Evolutionary conservation across 2,888 invertebrate genomes (phyloP).

Genomic region (Drosophila infuscata): DNA sequence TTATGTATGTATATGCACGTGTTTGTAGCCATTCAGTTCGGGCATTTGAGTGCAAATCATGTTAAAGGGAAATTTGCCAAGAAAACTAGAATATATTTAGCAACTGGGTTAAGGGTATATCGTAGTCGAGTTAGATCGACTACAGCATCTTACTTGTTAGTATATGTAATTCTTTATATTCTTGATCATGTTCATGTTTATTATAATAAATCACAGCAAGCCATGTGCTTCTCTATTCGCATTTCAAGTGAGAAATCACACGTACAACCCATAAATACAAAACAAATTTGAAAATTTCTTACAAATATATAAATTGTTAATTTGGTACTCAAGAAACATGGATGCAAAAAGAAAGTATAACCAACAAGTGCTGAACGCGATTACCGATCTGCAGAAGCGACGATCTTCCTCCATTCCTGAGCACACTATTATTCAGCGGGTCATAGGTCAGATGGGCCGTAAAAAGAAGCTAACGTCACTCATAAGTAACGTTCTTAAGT

Average conservation of each 20-base stretch:
- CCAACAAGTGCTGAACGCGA: not conserved
- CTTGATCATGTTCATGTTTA: not conserved
- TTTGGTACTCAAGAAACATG: not conserved
- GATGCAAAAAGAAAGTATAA: not conserved
- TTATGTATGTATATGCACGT: too few species aligned
- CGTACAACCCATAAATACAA: not conserved
- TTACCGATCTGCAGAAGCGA: not conserved
- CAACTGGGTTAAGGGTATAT: too few species aligned
- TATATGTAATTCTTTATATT: not conserved
- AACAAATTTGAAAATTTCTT: not conserved
- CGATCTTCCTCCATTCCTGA: not conserved
- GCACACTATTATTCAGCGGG: not conserved
- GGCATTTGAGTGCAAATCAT: too few species aligned
- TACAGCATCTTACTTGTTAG: too few species aligned
- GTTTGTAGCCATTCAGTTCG: too few species aligned
- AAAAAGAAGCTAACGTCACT: not conserved
- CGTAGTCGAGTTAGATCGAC: too few species aligned
- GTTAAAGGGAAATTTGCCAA: too few species aligned
- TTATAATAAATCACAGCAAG: not conserved
- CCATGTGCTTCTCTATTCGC: not conserved
- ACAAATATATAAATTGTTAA: not conserved
- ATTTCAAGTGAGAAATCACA: not conserved
- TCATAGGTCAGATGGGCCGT: slow-evolving; percentile 2
- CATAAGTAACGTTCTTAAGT: not conserved
- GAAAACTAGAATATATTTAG: too few species aligned